Conservation (phyloP, 2,888 invertebrate species). For the Troides helena region DNA sequence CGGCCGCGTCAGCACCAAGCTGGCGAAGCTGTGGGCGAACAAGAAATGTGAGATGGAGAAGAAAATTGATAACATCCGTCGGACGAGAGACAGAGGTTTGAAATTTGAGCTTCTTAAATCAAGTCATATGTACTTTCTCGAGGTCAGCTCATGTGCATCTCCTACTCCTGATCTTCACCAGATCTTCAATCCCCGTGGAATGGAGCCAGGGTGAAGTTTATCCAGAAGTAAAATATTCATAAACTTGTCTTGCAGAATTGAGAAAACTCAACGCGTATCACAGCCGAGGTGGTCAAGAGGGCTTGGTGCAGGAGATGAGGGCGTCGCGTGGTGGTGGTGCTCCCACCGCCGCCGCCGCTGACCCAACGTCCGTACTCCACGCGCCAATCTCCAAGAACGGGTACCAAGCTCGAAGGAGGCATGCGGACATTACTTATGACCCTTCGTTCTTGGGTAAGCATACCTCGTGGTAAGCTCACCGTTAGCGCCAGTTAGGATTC, state of each 20-base stretch:
- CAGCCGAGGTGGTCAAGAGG: conserved; percentile 48
- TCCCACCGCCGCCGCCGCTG: conserved; percentile 55
- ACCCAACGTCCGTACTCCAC: conserved; percentile 82
- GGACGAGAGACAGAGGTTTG: conserved; percentile 72
- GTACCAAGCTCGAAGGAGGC: conserved; percentile 82
- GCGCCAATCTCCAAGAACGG: conserved; percentile 83
- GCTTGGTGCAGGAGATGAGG: conserved; percentile 45
- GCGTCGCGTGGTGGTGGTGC: conserved; percentile 51
- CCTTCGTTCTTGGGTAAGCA: conserved; percentile 53
- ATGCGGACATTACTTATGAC: conserved; percentile 77
- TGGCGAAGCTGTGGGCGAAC: conserved; percentile 72
- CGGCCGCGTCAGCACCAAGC: conserved; percentile 64
- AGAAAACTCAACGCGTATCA: conserved; percentile 40
- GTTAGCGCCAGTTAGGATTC: no score
- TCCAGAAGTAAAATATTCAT: no score
- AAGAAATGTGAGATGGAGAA: conserved; percentile 78
- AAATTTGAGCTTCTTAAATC: no score
- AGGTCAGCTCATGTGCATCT: no score
- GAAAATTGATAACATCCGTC: conserved; percentile 79
- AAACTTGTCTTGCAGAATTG: no score
- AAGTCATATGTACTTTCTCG: no score
- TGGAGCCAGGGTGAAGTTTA: no score
- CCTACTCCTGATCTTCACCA: no score
- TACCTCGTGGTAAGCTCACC: no score
- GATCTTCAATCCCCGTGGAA: no score